phyloP scores from a whole-genome alignment of 1,140 invertebrate species.

The Drosophila sechellia region DNA sequence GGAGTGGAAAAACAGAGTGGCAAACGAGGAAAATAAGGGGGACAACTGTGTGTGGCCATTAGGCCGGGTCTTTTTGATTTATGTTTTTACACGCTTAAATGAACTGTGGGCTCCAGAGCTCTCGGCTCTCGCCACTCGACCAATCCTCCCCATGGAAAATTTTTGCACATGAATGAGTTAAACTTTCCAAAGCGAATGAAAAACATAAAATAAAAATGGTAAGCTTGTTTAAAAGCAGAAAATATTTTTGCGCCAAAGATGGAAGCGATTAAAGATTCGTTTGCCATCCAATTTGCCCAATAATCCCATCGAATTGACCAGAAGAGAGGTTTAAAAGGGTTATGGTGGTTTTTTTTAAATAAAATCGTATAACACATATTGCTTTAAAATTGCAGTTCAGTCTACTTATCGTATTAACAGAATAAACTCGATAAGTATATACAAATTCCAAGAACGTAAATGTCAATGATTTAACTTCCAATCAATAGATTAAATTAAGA shows the following conservation, averaged over 20 bases:
- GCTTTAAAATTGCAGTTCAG: background rate
- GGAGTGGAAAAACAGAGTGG: slow-evolving; percentile 4
- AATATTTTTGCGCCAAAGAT: slow-evolving; percentile 50
- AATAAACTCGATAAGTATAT: too few relatives aligned
- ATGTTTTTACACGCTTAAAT: slow-evolving; percentile 82
- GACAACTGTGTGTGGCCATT: slow-evolving; percentile 56
- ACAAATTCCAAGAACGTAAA: too few relatives aligned
- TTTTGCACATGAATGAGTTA: slow-evolving; percentile 75
- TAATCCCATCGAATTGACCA: slow-evolving; percentile 19
- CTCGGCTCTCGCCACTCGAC: slow-evolving; percentile 9
- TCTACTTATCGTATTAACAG: too few relatives aligned
- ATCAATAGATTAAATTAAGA: too few relatives aligned
- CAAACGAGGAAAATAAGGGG: background rate
- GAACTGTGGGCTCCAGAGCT: slow-evolving; percentile 63
- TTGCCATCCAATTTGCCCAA: slow-evolving; percentile 27
- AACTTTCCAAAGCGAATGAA: slow-evolving; percentile 29
- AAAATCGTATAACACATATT: background rate
- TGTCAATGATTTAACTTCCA: too few relatives aligned
- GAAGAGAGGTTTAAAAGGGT: background rate
- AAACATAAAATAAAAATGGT: slow-evolving; percentile 31
- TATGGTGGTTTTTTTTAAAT: background rate
- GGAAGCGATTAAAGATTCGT: slow-evolving; percentile 30
- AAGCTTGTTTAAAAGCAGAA: slow-evolving; percentile 63
- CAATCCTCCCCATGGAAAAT: slow-evolving; percentile 55
- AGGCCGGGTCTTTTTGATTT: slow-evolving; percentile 78